Conservation (phyloP, 2,888 invertebrate genomes). For the Aquatica leii region DNA sequence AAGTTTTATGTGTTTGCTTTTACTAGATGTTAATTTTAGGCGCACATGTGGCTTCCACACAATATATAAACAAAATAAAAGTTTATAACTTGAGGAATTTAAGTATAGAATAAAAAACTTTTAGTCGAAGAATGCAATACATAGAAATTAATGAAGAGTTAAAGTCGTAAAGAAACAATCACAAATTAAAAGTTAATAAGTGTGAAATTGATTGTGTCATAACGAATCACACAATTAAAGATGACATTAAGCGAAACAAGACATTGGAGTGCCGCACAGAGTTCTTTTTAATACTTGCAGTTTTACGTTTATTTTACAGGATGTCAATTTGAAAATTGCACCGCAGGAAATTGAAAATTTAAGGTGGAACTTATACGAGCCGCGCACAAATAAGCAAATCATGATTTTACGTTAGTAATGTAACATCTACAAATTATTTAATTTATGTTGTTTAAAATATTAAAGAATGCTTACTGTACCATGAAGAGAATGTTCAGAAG, state of each 20-base stretch:
- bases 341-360: neutral
- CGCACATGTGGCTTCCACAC: constrained; percentile 18
- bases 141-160: constrained; percentile 24
- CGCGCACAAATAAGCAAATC: constrained; percentile 4
- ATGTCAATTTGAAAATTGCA: neutral
- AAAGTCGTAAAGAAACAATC: constrained; percentile 32
- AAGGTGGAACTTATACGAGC: neutral
- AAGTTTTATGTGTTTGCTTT: constrained; percentile 30
- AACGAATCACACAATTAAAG: constrained; percentile 33
- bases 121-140: constrained; percentile 12
- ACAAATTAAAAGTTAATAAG: constrained; percentile 34
- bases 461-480: constrained; percentile 50
- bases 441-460: constrained; percentile 43
- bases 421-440: constrained; percentile 32
- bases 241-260: constrained; percentile 25
- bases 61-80: constrained; percentile 24
- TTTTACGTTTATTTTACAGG: constrained; percentile 4
- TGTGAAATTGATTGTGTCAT: constrained; percentile 35
- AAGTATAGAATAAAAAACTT: neutral
- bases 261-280: constrained; percentile 7
- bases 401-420: constrained; percentile 32
- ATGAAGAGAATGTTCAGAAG: constrained; percentile 47
- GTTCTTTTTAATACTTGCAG: neutral
- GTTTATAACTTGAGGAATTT: constrained; percentile 7
- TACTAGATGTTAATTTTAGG: constrained; percentile 27